phyloP scores from a whole-genome alignment of 2,113 vertebrate species.

The Spea multiplicata region DNA sequence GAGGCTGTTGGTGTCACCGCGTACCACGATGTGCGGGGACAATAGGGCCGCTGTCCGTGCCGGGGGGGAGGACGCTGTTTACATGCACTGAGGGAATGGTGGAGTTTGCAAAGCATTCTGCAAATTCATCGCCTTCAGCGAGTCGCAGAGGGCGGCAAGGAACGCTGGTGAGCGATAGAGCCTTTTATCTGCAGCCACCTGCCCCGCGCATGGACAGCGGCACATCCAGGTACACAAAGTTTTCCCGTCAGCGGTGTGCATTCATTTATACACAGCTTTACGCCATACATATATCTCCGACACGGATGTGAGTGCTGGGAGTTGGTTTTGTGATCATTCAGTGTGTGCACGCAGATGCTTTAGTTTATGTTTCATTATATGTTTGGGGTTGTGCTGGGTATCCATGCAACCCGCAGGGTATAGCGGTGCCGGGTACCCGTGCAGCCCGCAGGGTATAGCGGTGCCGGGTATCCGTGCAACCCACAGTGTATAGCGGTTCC shows the following conservation, averaged over 20 bases:
- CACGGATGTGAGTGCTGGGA: no score
- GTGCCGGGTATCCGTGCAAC: no score
- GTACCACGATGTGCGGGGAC: conserved; percentile 10
- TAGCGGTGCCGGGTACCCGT: no score
- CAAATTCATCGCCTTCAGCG: conserved; percentile 3
- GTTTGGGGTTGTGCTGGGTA: no score
- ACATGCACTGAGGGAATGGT: not conserved
- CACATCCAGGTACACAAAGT: not conserved
- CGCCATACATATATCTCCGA: no score
- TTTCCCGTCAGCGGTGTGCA: not conserved
- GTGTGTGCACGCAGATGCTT: no score
- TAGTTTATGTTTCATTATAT: no score
- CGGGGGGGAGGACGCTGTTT: not conserved
- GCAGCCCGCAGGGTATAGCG: no score
- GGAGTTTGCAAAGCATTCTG: not conserved
- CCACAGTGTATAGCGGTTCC: no score
- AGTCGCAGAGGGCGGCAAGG: not conserved
- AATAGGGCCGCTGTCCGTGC: conserved; percentile 12
- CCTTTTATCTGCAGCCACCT: not conserved
- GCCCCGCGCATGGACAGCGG: not conserved
- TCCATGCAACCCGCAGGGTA: no score
- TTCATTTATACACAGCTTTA: no score
- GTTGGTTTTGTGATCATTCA: no score
- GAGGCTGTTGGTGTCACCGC: conserved; percentile 4
- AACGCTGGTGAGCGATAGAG: not conserved